A percentile compares a stretch with the other conserved stretches of the same genome.
Conservation (phyloP, 2,888 invertebrate species). For the Acanthosepion pharaonis region DNA sequence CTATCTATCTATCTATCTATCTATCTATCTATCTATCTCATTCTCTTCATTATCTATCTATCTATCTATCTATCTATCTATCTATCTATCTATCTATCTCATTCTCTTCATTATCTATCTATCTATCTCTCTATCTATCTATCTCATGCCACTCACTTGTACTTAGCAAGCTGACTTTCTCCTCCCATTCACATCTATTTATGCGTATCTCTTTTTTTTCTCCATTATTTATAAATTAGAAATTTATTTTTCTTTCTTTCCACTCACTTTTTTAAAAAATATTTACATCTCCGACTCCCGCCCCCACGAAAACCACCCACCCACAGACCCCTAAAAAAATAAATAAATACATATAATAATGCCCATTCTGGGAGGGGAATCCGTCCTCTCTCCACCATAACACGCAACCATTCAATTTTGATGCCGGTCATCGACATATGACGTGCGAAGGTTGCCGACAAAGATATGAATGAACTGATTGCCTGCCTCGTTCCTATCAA, state of each 20-base stretch:
- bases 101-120: no score
- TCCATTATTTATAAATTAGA: background rate
- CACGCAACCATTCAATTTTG: no score
- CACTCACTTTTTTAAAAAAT: background rate
- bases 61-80: constrained; percentile 40
- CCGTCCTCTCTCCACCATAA: no score
- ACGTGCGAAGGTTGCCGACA: background rate
- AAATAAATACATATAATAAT: no score
- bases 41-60: background rate
- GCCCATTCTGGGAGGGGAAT: no score
- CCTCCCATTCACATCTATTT: background rate
- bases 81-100: constrained; percentile 41
- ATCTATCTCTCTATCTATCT: constrained; percentile 35
- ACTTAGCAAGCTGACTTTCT: background rate
- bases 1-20: background rate
- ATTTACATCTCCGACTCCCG: no score
- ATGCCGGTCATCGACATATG: no score
- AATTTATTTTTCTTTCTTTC: no score
- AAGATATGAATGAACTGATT: background rate
- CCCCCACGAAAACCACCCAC: no score
- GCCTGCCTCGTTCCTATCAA: background rate
- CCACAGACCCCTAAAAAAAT: no score
- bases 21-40: background rate
- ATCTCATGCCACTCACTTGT: background rate
- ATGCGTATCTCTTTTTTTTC: background rate